phyloP scores from a whole-genome alignment of 2,113 vertebrate species.

The Ophthalmolycus amberensis region DNA sequence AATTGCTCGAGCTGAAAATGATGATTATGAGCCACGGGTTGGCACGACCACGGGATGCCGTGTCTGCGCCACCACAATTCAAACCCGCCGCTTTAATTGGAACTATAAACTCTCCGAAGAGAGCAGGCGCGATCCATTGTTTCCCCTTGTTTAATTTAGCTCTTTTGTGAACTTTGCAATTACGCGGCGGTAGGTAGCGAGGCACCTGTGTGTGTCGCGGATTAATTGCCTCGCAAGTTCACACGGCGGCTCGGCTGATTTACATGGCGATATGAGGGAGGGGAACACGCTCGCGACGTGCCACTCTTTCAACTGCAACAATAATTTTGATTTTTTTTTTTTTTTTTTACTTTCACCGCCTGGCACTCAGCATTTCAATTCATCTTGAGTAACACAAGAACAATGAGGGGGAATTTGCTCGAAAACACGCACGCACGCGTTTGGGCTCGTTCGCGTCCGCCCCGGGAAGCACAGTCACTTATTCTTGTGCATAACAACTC shows the following conservation, averaged over 20 bases:
- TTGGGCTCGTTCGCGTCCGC: conserved; percentile 40
- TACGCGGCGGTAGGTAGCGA: conserved; percentile 36
- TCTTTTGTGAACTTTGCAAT: conserved; percentile 73
- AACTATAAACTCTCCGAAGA: conserved; percentile 65
- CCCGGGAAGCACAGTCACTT: conserved; percentile 53
- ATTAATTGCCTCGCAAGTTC: conserved; percentile 69
- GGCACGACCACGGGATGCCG: conserved; percentile 32
- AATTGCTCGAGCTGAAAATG: conserved; percentile 59
- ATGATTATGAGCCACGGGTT: conserved; percentile 62
- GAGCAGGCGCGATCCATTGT: conserved; percentile 23
- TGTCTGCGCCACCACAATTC: conserved; percentile 33
- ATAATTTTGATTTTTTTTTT: conserved; percentile 67
- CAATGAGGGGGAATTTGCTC: conserved; percentile 69
- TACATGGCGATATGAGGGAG: conserved; percentile 49
- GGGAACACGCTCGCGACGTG: conserved; percentile 36
- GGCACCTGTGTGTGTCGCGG: conserved; percentile 60
- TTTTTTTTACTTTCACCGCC: conserved; percentile 28
- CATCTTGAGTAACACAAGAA: conserved; percentile 60
- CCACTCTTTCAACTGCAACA: conserved; percentile 69
- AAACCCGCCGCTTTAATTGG: conserved; percentile 69
- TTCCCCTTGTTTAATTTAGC: conserved; percentile 64
- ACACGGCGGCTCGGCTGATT: conserved; percentile 58
- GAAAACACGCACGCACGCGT: conserved; percentile 24
- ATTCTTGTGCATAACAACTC: conserved; percentile 72
- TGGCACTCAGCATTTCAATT: conserved; percentile 66